These are phyloP conservation scores for Ctenopoma multispine DNA, from an alignment of 2,797 vertebrate species.

Conservation along the genomic window DNA sequence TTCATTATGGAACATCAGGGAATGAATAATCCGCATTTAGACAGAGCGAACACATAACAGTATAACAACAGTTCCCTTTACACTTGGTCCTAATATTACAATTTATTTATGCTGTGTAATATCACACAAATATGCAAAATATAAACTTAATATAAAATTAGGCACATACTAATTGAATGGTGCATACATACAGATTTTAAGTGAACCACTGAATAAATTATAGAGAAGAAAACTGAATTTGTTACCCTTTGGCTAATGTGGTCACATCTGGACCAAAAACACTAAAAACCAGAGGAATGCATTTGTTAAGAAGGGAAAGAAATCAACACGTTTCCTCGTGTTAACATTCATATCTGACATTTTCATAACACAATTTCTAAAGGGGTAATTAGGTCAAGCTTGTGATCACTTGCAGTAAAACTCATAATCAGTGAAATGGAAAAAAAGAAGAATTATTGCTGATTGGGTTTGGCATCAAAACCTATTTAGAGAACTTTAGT, in stretches of 20 bases:
- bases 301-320: neutral
- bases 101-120: constrained; percentile 47
- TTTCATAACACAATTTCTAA: neutral
- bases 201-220: constrained; percentile 61
- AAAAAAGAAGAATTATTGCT: constrained; percentile 12
- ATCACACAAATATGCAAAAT: constrained; percentile 72
- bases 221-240: constrained; percentile 7
- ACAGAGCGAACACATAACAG: constrained; percentile 49
- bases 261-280: constrained; percentile 13
- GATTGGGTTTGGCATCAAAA: constrained; percentile 1
- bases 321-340: constrained; percentile 29
- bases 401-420: constrained; percentile 3
- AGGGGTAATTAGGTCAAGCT: constrained; percentile 7
- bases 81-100: constrained; percentile 51
- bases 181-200: constrained; percentile 45
- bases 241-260: constrained; percentile 49
- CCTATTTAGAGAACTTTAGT: neutral
- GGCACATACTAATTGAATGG: constrained; percentile 74
- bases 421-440: constrained; percentile 20
- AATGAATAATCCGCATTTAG: constrained; percentile 47
- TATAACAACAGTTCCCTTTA: constrained; percentile 63
- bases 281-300: constrained; percentile 7
- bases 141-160: constrained; percentile 80
- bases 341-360: constrained; percentile 19
- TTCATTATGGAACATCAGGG: constrained; percentile 46